Percentiles rank a stretch among this genome's conserved stretches.
These are phyloP conservation scores for Corynorhinus townsendii DNA, from an alignment of 2,113 vertebrate genomes.

Conservation along the genomic window DNA sequence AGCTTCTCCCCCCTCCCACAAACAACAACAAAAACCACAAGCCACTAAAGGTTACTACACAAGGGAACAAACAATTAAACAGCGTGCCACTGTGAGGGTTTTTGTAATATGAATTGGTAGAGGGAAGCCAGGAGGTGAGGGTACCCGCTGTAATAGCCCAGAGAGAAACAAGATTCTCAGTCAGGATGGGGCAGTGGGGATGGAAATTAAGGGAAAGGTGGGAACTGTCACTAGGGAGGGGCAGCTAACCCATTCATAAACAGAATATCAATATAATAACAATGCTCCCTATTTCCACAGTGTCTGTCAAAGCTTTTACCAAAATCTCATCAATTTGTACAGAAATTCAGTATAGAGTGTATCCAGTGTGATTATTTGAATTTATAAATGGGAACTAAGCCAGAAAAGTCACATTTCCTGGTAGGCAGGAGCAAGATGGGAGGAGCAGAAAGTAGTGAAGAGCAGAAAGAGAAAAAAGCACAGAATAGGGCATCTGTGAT, in stretches of 20 bases:
- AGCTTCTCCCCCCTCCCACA: not conserved
- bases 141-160: not conserved
- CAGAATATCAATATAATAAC: not conserved
- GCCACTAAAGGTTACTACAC: not conserved
- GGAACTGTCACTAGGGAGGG: not conserved
- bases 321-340: not conserved
- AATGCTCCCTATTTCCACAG: not conserved
- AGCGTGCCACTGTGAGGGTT: not conserved
- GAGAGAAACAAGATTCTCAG: not conserved
- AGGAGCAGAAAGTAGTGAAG: not conserved
- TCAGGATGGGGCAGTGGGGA: not conserved
- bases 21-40: not conserved
- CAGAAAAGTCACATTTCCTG: not conserved
- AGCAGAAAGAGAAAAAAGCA: not conserved
- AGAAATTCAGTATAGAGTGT: not conserved
- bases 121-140: not conserved
- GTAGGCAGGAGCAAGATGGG: not conserved
- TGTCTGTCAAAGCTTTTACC: not conserved
- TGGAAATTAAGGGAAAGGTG: not conserved
- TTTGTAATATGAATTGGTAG: not conserved
- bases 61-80: not conserved
- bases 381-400: not conserved
- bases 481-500: fast-evolving
- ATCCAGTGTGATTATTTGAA: not conserved
- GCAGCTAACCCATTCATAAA: not conserved